Evolutionary conservation across 2,888 invertebrate genomes (phyloP).

Genomic region (Melanchra persicariae): DNA sequence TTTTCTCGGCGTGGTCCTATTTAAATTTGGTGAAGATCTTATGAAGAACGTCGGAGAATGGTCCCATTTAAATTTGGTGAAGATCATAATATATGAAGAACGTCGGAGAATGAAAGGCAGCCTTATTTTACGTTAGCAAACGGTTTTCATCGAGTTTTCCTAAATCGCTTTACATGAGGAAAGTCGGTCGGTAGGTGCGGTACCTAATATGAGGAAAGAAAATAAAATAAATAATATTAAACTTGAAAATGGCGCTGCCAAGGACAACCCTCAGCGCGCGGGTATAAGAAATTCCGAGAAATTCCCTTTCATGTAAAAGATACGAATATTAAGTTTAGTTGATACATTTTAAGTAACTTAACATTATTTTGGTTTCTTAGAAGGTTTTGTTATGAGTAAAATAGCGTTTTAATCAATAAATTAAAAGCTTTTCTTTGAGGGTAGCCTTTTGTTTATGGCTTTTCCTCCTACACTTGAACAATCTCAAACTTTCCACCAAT

Average conservation of each 20-base stretch:
- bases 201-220: neutral
- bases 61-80: too few species aligned
- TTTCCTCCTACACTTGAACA: neutral
- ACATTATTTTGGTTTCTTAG: neutral
- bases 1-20: too few species aligned
- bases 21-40: too few species aligned
- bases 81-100: too few species aligned
- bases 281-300: constrained; percentile 16
- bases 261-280: neutral
- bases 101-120: too few species aligned
- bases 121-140: constrained; percentile 15
- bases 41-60: too few species aligned
- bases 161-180: neutral
- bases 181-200: too few species aligned
- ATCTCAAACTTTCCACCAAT: neutral
- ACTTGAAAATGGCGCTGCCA: neutral
- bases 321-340: constrained; percentile 8
- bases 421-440: neutral
- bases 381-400: neutral
- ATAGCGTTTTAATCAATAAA: constrained; percentile 7
- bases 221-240: constrained; percentile 2
- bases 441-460: constrained; percentile 2
- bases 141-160: constrained; percentile 1
- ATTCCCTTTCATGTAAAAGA: constrained; percentile 4
- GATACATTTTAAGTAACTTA: constrained; percentile 29